A percentile compares a stretch with the other conserved stretches of the same genome.
These are phyloP conservation scores for Butastur rufipennis DNA, from an alignment of 2,113 vertebrate species.

Conservation along the genomic window DNA sequence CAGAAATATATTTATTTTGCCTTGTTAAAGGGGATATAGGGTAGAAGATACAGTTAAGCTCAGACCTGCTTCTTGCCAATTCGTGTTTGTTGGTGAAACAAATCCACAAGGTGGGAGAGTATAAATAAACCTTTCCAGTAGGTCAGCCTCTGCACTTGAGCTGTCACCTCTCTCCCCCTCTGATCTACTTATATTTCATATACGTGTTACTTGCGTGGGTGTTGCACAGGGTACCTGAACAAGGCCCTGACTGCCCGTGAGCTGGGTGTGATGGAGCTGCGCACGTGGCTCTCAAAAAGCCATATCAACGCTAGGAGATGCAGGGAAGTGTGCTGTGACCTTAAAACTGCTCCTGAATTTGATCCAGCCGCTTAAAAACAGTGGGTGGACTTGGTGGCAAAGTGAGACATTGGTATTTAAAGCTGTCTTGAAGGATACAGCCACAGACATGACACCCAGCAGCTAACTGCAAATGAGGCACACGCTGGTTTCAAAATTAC, in stretches of 20 bases:
- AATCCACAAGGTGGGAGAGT: not conserved
- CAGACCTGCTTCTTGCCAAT: not conserved
- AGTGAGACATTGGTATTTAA: slow-evolving; percentile 21
- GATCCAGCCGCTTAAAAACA: not conserved
- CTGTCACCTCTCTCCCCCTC: not conserved
- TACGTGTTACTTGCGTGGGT: fast-evolving
- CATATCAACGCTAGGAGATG: fast-evolving
- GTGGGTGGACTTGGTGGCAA: slow-evolving; percentile 9
- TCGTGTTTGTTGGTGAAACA: not conserved
- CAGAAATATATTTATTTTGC: not conserved
- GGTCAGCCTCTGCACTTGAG: not conserved
- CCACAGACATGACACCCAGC: not conserved
- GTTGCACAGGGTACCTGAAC: not conserved
- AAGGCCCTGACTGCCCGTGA: fast-evolving
- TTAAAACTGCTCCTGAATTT: not conserved
- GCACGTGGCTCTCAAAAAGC: fast-evolving
- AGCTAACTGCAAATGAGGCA: not conserved
- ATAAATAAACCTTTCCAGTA: not conserved
- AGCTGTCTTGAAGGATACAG: not conserved
- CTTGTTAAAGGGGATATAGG: not conserved
- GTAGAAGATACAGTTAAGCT: not conserved
- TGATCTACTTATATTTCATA: fast-evolving
- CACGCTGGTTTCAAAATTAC: not conserved
- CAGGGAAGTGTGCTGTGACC: not conserved
- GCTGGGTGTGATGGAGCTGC: not conserved